Conservation (phyloP, 2,797 vertebrate genomes). For the Clarias fuscus region DNA sequence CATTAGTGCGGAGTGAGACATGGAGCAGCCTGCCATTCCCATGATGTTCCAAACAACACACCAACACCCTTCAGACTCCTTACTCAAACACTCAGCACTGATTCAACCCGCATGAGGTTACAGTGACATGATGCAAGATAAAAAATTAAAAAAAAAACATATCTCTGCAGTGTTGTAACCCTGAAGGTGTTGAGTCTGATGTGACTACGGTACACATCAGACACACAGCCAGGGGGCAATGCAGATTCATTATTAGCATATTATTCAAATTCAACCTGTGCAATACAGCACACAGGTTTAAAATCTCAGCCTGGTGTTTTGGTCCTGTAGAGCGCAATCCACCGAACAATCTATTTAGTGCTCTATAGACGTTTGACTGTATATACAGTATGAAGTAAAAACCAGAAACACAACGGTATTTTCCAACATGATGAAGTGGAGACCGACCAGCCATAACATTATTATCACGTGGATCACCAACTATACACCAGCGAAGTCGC, state of each 20-base stretch:
- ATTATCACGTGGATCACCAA: too few relatives aligned
- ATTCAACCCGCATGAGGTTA: not conserved
- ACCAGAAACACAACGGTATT: not conserved
- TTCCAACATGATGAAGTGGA: not conserved
- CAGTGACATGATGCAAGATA: not conserved
- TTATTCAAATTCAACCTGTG: slow-evolving; percentile 1
- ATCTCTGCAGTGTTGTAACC: not conserved
- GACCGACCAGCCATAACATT: too few relatives aligned
- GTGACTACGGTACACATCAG: not conserved
- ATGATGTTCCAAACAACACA: slow-evolving; percentile 59
- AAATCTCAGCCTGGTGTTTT: not conserved
- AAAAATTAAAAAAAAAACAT: not conserved
- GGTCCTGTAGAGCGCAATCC: not conserved
- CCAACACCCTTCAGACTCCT: slow-evolving; percentile 18
- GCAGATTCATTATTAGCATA: slow-evolving; percentile 3
- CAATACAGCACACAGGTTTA: not conserved
- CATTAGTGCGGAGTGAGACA: slow-evolving; percentile 54
- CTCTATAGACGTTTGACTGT: not conserved
- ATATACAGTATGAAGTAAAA: too few relatives aligned
- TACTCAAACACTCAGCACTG: not conserved
- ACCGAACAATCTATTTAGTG: not conserved
- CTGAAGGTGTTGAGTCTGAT: not conserved
- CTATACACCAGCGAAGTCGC: too few relatives aligned
- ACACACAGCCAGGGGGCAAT: slow-evolving; percentile 30
- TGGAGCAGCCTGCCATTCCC: slow-evolving; percentile 55